Evolutionary conservation across 2,888 invertebrate genomes (phyloP), one percentile per base, ranked within the genome.

Genomic region (Acleris laterana): DNA sequence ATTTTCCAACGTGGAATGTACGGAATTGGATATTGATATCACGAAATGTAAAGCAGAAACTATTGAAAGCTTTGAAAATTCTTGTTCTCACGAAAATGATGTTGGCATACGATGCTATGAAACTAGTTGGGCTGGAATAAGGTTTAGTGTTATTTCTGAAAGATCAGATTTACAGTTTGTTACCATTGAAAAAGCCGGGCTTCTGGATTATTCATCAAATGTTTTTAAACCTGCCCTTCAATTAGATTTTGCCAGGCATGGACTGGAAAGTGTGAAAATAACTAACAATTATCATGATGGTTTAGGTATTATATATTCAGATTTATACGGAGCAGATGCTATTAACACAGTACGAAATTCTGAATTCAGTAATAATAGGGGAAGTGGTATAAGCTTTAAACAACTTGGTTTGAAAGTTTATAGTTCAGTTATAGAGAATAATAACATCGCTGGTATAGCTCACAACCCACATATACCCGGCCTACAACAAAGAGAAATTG

Each of bases 121-220:
- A 76, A 96, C 97, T 0, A 97, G 97, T 44, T 99, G 99, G 99
- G 98, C 98, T 0, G 99, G 99, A 0, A 90, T 99, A 0, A 93
- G 99, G 73, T 96, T 99, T 74, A 97, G 98, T 49, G 97, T 98
- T 63, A 93, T 98, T 62, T 96, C 99, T 0, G 97, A 97, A 81
- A 94, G 97, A 74, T 96, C 97, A 20, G 97, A 97, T 79, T 93
- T 99, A 69, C 97, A 98, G 82, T 97, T 96, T 75, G 94, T 98
- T 6, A 96, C 96, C 2, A 95, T 99, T 52, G 98, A 99, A 87
- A 96, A 96, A 84, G 98, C 99, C 5, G 99, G 99, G 0, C 93
- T 99, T 0, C 93, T 99, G 61, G 99, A 99, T 89, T 99, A 98
- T 81, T 95, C 97, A 0, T 97, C 97, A 0, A 97, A 96, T 86